Conservation (phyloP, 1,140 invertebrate species). For the Geopemphigus sp. region DNA sequence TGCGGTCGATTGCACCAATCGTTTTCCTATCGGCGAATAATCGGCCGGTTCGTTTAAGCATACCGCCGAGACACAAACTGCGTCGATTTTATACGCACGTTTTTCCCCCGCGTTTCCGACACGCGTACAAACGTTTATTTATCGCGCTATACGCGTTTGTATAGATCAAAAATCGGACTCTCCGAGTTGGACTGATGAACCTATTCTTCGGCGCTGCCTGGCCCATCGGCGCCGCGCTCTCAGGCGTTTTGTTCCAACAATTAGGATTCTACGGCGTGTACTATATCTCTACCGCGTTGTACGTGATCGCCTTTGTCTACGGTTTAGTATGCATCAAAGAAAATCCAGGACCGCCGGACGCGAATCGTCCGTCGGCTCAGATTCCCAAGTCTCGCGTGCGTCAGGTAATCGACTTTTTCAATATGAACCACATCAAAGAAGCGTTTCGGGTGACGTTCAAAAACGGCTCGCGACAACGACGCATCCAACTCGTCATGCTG, state of each 20-base stretch:
- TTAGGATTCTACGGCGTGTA: constrained; percentile 80
- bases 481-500: constrained; percentile 69
- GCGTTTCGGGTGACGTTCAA: constrained; percentile 75
- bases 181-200: constrained; percentile 79
- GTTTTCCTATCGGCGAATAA: too few species aligned
- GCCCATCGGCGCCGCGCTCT: constrained; percentile 60
- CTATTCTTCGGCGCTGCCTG: constrained; percentile 76
- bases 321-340: constrained; percentile 67
- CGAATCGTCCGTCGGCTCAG: not conserved
- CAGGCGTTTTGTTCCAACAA: constrained; percentile 59
- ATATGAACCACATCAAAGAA: constrained; percentile 69
- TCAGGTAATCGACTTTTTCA: constrained; percentile 65
- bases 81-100: too few species aligned
- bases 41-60: too few species aligned
- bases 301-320: constrained; percentile 70
- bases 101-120: too few species aligned
- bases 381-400: constrained; percentile 50
- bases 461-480: constrained; percentile 66
- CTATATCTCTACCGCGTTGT: constrained; percentile 68
- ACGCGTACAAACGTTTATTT: too few species aligned
- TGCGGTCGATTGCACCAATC: too few species aligned
- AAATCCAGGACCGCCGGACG: constrained; percentile 38
- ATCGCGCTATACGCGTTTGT: too few species aligned
- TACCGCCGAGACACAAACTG: too few species aligned
- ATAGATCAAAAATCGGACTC: constrained; percentile 69